Percentiles rank a stretch among this genome's conserved stretches.
Evolutionary conservation across 2,888 invertebrate species (phyloP).

Genomic region (Limnephilus rhombicus): DNA sequence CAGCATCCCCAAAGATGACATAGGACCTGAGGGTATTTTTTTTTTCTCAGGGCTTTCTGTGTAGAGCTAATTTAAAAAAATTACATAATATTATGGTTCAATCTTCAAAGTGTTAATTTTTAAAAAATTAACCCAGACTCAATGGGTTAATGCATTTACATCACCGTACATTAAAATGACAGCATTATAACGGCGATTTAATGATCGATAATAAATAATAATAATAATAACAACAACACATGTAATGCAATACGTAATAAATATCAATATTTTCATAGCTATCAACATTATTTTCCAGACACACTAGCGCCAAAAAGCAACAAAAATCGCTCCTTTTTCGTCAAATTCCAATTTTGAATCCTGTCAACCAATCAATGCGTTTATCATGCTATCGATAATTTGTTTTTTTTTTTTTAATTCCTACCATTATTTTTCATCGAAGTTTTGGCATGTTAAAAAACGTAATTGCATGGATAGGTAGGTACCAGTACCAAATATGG

Average conservation of each 20-base stretch:
- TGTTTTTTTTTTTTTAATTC: slow-evolving; percentile 10
- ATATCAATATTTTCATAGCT: background rate
- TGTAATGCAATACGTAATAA: background rate
- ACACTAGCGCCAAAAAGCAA: background rate
- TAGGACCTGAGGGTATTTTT: too few relatives aligned
- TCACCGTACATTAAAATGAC: background rate
- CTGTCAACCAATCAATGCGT: slow-evolving; percentile 30
- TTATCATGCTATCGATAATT: slow-evolving; percentile 16
- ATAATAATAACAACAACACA: background rate
- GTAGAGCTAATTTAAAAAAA: too few relatives aligned
- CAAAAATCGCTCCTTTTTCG: slow-evolving; percentile 33
- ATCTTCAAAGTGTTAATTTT: too few relatives aligned
- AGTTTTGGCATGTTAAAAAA: slow-evolving; percentile 13
- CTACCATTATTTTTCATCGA: slow-evolving; percentile 19
- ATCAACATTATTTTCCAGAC: background rate
- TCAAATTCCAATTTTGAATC: slow-evolving; percentile 11
- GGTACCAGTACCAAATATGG: background rate
- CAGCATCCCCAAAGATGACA: too few relatives aligned
- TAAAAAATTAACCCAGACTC: background rate
- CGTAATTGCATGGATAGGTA: slow-evolving; percentile 3
- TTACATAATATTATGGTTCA: too few relatives aligned
- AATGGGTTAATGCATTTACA: background rate
- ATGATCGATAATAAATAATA: background rate
- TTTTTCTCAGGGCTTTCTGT: too few relatives aligned
- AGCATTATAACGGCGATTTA: background rate